Percentiles rank a stretch among this genome's conserved stretches.
Conservation (phyloP, 92 coral and sea anemone species). For the Parazoanthus swiftii region DNA sequence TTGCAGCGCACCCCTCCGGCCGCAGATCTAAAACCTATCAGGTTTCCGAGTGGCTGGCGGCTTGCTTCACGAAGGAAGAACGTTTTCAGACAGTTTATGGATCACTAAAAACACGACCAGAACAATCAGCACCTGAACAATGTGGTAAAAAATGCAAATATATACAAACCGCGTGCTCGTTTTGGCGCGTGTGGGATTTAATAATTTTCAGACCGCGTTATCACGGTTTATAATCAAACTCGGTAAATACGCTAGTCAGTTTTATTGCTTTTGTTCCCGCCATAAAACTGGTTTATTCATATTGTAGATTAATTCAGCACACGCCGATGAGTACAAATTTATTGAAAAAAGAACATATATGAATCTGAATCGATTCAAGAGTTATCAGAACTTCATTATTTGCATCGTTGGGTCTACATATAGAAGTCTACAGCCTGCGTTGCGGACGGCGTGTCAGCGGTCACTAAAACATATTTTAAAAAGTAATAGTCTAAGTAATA, state of each 20-base stretch:
- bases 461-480: no score
- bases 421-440: no score
- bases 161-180: conserved; percentile 29
- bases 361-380: no score
- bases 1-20: not conserved
- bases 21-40: not conserved
- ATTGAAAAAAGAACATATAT: no score
- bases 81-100: not conserved
- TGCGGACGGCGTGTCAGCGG: no score
- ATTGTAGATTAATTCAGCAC: not conserved
- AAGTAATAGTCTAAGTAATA: no score
- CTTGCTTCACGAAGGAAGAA: not conserved
- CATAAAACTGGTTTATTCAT: not conserved
- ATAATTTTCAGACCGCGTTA: not conserved
- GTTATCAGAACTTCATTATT: not conserved
- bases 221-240: not conserved
- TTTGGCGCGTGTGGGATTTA: conserved; percentile 21
- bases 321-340: not conserved
- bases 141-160: conserved; percentile 10
- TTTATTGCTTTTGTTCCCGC: not conserved
- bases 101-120: not conserved
- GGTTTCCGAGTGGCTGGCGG: not conserved
- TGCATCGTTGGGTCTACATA: not conserved
- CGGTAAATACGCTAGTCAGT: not conserved
- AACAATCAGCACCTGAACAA: not conserved